Percentiles rank a stretch among this genome's conserved stretches.
phyloP scores from a whole-genome alignment of 1,140 invertebrate species.

The Lasaia peninsularis region DNA sequence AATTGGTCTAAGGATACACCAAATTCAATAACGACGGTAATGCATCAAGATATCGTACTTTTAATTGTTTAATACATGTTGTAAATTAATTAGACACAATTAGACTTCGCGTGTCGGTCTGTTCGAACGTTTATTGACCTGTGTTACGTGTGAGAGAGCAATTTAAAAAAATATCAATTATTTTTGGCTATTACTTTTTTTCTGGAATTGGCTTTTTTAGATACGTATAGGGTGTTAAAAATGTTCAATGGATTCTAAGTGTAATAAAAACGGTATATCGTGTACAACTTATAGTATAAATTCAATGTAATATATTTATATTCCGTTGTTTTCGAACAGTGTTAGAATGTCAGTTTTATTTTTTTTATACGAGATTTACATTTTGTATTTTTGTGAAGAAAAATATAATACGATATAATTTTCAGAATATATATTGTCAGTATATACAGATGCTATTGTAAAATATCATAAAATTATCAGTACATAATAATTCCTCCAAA shows the following conservation, averaged over 20 bases:
- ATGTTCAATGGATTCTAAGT: slow-evolving; percentile 9
- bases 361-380: no score
- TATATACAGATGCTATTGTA: no score
- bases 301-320: no score
- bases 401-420: no score
- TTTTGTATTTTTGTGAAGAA: no score
- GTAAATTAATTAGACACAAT: slow-evolving; percentile 76
- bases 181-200: slow-evolving; percentile 42
- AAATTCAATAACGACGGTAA: slow-evolving; percentile 52
- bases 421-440: no score
- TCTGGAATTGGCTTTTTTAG: slow-evolving; percentile 33
- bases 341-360: no score
- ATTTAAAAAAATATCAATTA: slow-evolving; percentile 57
- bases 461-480: no score
- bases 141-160: slow-evolving; percentile 48
- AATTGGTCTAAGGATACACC: slow-evolving; percentile 56
- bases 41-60: slow-evolving; percentile 67
- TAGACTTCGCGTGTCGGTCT: slow-evolving; percentile 59
- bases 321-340: no score
- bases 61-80: slow-evolving; percentile 76
- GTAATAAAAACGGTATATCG: no score
- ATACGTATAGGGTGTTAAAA: slow-evolving; percentile 21
- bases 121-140: slow-evolving; percentile 48
- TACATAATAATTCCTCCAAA: no score
- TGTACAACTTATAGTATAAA: no score